Base-by-base conservation (phyloP, 2,797 vertebrate species). In the Synaphobranchus kaupii region DNA sequence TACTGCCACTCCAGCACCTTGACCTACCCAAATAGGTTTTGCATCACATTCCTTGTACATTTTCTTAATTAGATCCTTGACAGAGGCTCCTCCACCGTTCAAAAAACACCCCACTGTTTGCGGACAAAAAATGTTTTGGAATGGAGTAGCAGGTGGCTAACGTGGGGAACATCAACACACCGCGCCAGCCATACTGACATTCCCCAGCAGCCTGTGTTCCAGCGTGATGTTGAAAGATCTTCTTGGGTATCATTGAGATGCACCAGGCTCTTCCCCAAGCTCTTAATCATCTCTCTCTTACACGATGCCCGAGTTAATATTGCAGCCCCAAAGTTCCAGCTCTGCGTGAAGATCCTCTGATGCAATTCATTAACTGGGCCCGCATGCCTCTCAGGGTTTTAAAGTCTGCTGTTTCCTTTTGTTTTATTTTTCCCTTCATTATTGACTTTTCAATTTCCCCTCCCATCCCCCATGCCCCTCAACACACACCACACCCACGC, bases 401-500 rank as follows among this genome's bases (percentile, higher is more conserved):
- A 91, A 95, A 94, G 93, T 91, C 90, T 88, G 91, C 90, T 89
- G 83, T 93, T 91, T 94, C 92, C 93, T 94, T 94, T 95, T 94
- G 92, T 95, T 87, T 90, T 85, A 84, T 85, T 83, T 87, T 89
- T 87, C 89, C 90, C 91, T 92, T 92, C 48, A 17, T 93, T 96
- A 96, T 96, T 96, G 95, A 96, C 95, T 95, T 96, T 95, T 93
- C 95, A 95, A 94, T 95, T 95, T 95, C 94, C 90, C 92, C 93
- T 94, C 91, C 85, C 93, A 94, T 92, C 92, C 91, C 89, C 93
- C 92, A 88, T 91, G 93, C 92, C 91, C 92, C 90, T 90, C 90
- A 86, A 93, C 90, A 93, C 92, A 91, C 89, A 87, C 92, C 93
- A 94, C 93, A 93, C 92, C 91, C 91, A 83, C 93, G 94, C 91